A percentile compares a stretch with the other conserved stretches of the same genome.
These are phyloP conservation scores for Plagiodera versicolora DNA, from an alignment of 2,888 invertebrate species.

Conservation along the genomic window DNA sequence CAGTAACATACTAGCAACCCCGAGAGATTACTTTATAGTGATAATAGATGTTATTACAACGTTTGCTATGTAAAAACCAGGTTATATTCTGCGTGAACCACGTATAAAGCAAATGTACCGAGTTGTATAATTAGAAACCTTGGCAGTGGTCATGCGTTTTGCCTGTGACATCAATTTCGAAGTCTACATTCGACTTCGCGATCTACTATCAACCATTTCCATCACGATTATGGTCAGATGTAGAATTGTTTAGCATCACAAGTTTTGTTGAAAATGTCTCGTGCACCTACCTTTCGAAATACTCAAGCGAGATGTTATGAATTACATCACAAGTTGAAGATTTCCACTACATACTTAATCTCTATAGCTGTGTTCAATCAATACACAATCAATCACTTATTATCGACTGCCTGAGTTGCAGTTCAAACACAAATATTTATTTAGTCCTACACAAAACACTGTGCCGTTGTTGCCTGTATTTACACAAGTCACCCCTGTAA, in stretches of 20 bases:
- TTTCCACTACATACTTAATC: too few species aligned
- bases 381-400: not conserved
- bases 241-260: not conserved
- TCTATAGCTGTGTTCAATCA: not conserved
- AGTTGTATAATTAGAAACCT: not conserved
- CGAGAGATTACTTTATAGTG: too few species aligned
- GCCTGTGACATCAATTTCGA: not conserved
- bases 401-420: not conserved
- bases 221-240: not conserved
- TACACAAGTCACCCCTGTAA: not conserved
- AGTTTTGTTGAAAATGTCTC: too few species aligned
- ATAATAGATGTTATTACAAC: too few species aligned
- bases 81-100: too few species aligned
- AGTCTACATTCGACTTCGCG: not conserved
- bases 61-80: too few species aligned
- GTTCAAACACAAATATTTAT: not conserved
- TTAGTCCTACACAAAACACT: not conserved
- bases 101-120: not conserved
- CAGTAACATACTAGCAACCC: too few species aligned
- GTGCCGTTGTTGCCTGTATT: not conserved
- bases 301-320: too few species aligned
- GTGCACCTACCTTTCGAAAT: too few species aligned
- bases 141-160: not conserved
- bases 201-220: not conserved
- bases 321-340: too few species aligned